Base-by-base conservation (phyloP, 2,113 vertebrate genomes). In the Bostrychus sinensis region DNA sequence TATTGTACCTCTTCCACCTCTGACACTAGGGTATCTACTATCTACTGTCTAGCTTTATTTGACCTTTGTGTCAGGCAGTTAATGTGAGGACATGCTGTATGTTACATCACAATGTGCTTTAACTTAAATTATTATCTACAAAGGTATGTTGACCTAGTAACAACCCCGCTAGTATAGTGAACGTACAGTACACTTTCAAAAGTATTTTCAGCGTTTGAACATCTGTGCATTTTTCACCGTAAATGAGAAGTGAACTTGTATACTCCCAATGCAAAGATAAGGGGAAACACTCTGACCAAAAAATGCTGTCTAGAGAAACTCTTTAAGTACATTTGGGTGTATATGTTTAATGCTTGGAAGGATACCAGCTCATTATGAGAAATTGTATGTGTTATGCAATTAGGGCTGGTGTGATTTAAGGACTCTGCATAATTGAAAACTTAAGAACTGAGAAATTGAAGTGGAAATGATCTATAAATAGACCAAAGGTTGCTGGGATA, bases 401-500 rank as follows among this genome's bases (percentile, higher is more conserved):
- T 45, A 12, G 28, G 23, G 36, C 60, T 41, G 19, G 43, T 72
- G 10, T 23, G 65, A 67, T 68, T 71, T 45, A 54, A 80, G 38
- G 50, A 67, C 53, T 56, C 19, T 46, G 64, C 30, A 69, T 80
- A 51, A 72, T 70, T 72, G 38, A 77, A 80, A 77, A 62, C 51
- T 20, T 46, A 9, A 14, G 45, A 65, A 54, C 23, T 11, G 4
- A 60, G 41, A 26, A 66, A 60, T 60, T 48, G 66, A 78, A 69
- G 48, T 56, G 22, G 62, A 57, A 42, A 23, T 34, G 16, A 56
- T 56, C 67, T 78, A 75, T 60, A 80, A 66, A 72, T 80, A 70
- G 32, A 72, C 9, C n/a, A 43, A 26, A 23, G 3, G n/a, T 51
- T 62, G 25, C 75, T 70, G 59, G 39, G 54, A 43, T 20, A 66